These are phyloP conservation scores for Leistus spinibarbis DNA, from an alignment of 2,888 invertebrate species.

Conservation along the genomic window DNA sequence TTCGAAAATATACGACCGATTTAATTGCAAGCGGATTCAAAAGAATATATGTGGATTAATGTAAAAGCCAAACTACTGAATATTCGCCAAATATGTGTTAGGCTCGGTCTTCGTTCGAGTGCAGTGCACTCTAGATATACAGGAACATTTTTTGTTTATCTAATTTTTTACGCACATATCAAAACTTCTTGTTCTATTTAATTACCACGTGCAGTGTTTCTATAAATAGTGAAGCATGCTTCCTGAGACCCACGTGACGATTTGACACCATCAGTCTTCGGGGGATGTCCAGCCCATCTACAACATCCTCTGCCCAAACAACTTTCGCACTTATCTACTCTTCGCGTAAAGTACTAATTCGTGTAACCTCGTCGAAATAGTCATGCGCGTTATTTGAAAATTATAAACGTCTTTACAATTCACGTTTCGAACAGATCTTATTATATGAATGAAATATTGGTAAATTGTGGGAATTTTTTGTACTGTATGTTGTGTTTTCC, in stretches of 20 bases:
- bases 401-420: not conserved
- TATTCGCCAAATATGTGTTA: too few relatives aligned
- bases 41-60: too few relatives aligned
- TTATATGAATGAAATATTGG: not conserved
- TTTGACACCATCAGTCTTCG: conserved; percentile 5
- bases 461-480: not conserved
- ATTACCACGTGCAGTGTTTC: conserved; percentile 36
- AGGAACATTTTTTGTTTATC: conserved; percentile 7
- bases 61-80: too few relatives aligned
- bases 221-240: conserved; percentile 31
- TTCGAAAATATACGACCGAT: too few relatives aligned
- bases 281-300: conserved; percentile 15
- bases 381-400: not conserved
- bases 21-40: too few relatives aligned
- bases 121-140: too few relatives aligned
- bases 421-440: not conserved
- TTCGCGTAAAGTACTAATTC: not conserved
- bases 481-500: not conserved
- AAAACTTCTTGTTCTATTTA: conserved; percentile 12
- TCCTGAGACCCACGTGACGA: conserved; percentile 36
- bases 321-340: not conserved
- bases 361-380: not conserved
- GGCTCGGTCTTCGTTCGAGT: too few relatives aligned
- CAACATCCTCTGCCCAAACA: not conserved
- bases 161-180: conserved; percentile 19